Percentiles rank a stretch among this genome's conserved stretches.
Evolutionary conservation across 2,888 invertebrate genomes (phyloP).

Genomic region (Geotrupes spiniger): DNA sequence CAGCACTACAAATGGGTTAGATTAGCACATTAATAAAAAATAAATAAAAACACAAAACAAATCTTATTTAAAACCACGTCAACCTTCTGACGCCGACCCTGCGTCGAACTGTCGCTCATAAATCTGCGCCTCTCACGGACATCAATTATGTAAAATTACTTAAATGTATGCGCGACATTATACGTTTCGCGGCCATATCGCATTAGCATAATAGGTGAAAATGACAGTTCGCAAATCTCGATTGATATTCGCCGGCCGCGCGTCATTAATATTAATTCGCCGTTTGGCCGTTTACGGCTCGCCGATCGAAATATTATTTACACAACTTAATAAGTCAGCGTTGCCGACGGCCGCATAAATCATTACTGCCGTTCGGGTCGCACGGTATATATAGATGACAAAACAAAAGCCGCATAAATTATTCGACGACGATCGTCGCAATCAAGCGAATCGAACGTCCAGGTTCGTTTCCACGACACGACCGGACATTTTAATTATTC

Average conservation of each 20-base stretch:
- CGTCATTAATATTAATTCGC: no score
- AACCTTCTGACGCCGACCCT: not conserved
- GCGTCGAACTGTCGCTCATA: not conserved
- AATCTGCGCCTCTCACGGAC: not conserved
- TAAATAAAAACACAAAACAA: no score
- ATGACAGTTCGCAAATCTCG: constrained; percentile 8
- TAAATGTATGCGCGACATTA: constrained; percentile 12
- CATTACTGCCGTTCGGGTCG: constrained; percentile 9
- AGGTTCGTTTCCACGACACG: no score
- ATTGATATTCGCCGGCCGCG: no score
- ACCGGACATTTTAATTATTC: no score
- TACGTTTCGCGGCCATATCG: constrained; percentile 7
- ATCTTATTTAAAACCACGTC: no score
- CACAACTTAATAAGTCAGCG: not conserved
- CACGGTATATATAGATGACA: not conserved
- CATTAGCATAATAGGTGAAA: constrained; percentile 13
- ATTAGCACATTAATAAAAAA: no score
- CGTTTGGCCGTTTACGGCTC: no score
- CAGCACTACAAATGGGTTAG: no score
- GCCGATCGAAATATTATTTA: no score
- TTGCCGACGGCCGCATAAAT: constrained; percentile 2
- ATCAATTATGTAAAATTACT: constrained; percentile 18
- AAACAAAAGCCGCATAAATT: not conserved
- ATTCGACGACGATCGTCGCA: no score
- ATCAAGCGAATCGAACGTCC: no score